Base-by-base conservation (phyloP, 2,888 invertebrate genomes). In the Drosophila multiciliata region DNA sequence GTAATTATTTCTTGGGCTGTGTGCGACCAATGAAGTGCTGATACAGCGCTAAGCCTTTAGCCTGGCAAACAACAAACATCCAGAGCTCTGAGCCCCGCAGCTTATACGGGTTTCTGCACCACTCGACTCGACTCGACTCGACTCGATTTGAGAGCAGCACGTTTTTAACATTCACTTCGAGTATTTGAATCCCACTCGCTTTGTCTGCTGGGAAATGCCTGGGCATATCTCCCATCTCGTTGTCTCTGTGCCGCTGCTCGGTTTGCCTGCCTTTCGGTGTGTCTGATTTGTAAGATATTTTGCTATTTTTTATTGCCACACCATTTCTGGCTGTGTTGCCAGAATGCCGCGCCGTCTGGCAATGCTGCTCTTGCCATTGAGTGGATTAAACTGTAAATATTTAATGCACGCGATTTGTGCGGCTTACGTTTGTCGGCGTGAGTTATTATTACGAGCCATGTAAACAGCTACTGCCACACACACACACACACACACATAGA, bases 331-430 rank as follows among this genome's bases (percentile, higher is more conserved):
- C n/a, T 76, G 84, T 63, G 33, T 66, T 57, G 36, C n/a, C 23
- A 23, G 35, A 55, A 60, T 70, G 66, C 52, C 66, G 59, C 65
- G 62, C 60, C 57, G 78, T 78, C 77, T 78, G 81, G 77, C 86
- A 73, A 69, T 62, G 69, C 82, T 79, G 69, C 85, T 79, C 66
- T 70, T 78, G 83, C 83, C 89, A 89, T 90, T 87, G 89, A 90
- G 90, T 87, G 89, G 87, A 87, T 87, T 87, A 87, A 87, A 87
- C 79, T 89, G 79, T 87, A 83, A 87, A 87, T 87, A 87, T 87
- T 87, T 87, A 87, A 87, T 87, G 79, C 83, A 74, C 72, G 81
- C 81, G 85, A 85, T 85, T 88, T 88, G 82, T 80, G 80, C 78
- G 78, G 80, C 80, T 76, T 75, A 65, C 75, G 59, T 75, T 76